These are phyloP conservation scores for Caenorhabditis brenneri DNA, from an alignment of 1,140 invertebrate species.

Conservation along the genomic window DNA sequence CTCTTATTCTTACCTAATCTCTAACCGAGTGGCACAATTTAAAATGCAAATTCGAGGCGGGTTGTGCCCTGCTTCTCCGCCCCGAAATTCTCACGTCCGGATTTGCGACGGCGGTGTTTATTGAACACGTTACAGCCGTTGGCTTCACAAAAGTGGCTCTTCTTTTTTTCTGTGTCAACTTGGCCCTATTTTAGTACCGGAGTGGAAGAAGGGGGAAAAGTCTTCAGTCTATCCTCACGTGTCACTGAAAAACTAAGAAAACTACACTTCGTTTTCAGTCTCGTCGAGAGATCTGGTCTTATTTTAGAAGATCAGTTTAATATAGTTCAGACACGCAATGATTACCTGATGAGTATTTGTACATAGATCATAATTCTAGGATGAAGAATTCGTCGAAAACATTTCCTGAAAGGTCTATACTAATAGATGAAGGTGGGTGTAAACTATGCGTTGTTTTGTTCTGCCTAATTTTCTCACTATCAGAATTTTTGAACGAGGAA, in stretches of 20 bases:
- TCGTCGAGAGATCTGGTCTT: background rate
- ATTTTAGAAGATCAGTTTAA: background rate
- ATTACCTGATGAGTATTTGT: background rate
- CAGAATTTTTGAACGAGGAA: background rate
- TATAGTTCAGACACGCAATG: slow-evolving; percentile 21
- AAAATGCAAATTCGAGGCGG: slow-evolving; percentile 30
- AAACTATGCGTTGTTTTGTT: background rate
- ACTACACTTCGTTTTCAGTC: background rate
- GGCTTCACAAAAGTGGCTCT: slow-evolving; percentile 1
- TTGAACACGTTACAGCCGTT: slow-evolving; percentile 30
- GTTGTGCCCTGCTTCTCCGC: background rate
- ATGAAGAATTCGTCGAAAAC: background rate
- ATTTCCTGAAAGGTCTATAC: background rate
- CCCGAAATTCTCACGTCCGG: slow-evolving; percentile 41
- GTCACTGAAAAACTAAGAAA: background rate
- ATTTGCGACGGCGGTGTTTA: slow-evolving; percentile 34
- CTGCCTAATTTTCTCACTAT: background rate
- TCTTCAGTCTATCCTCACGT: background rate
- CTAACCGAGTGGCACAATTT: slow-evolving; percentile 23
- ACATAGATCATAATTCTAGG: background rate
- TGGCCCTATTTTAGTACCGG: background rate
- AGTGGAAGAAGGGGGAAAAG: background rate
- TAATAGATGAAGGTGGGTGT: background rate
- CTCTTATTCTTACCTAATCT: background rate
- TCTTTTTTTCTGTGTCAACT: background rate